phyloP scores from a whole-genome alignment of 2,888 invertebrate genomes.

The Mimachlamys varia region DNA sequence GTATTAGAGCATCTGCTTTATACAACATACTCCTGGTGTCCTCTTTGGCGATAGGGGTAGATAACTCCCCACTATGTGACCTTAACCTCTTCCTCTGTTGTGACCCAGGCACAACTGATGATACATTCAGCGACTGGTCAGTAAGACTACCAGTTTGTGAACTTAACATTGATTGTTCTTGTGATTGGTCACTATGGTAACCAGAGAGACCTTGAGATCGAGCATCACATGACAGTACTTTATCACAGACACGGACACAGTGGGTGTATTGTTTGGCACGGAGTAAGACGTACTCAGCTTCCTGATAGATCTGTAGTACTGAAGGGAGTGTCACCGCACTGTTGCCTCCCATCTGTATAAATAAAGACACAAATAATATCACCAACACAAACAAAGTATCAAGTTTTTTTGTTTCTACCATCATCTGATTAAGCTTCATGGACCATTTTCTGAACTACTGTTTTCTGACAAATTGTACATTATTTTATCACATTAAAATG shows the following conservation, averaged over 20 bases:
- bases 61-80: slow-evolving; percentile 39
- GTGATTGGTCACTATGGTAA: neutral
- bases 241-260: slow-evolving; percentile 60
- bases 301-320: slow-evolving; percentile 56
- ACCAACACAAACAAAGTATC: neutral
- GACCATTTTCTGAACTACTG: no score
- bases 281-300: slow-evolving; percentile 53
- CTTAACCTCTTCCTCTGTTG: slow-evolving; percentile 25
- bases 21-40: slow-evolving; percentile 55
- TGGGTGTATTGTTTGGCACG: slow-evolving; percentile 55
- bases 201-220: slow-evolving; percentile 28
- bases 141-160: neutral
- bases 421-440: no score
- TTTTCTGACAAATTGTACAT: neutral
- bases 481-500: neutral
- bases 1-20: slow-evolving; percentile 61
- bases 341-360: slow-evolving; percentile 34
- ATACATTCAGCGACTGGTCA: neutral
- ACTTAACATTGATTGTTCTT: neutral
- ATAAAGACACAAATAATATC: neutral
- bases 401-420: no score
- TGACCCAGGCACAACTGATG: slow-evolving; percentile 34
- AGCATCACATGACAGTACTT: slow-evolving; percentile 53
- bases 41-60: slow-evolving; percentile 42
- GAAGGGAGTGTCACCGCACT: slow-evolving; percentile 50